phyloP scores from a whole-genome alignment of 2,113 vertebrate species.

The Charina bottae region DNA sequence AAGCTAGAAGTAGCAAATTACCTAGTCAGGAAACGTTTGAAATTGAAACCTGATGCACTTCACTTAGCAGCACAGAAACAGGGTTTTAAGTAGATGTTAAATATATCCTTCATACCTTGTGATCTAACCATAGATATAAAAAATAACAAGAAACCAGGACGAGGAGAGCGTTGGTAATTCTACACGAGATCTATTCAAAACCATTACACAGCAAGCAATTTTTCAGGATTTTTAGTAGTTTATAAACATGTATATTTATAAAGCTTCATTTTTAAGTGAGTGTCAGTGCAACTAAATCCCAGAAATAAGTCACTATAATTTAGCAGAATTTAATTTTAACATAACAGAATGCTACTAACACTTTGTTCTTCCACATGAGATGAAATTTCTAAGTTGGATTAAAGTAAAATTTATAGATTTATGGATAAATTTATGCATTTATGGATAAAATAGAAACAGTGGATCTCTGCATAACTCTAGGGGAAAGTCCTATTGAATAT shows the following conservation, averaged over 20 bases:
- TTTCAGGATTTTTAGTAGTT: fast-evolving
- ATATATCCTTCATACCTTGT: neutral
- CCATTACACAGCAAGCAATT: neutral
- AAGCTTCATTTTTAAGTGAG: constrained; percentile 18
- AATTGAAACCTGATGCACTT: constrained; percentile 77
- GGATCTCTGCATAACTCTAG: neutral
- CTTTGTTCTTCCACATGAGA: neutral
- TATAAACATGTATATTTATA: neutral
- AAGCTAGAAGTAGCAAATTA: constrained; percentile 14
- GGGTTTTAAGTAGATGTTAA: neutral
- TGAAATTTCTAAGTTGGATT: neutral
- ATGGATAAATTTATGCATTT: neutral
- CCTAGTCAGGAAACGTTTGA: neutral
- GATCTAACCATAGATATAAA: constrained; percentile 12
- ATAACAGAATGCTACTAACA: neutral
- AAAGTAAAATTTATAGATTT: neutral
- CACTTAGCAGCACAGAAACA: neutral
- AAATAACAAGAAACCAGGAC: neutral
- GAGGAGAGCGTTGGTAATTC: neutral
- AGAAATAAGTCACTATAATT: neutral
- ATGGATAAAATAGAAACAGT: fast-evolving
- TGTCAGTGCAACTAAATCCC: neutral
- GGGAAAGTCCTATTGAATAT: constrained; percentile 12
- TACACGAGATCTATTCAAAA: neutral
- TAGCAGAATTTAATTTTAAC: too few species aligned